Evolutionary conservation across 1,140 invertebrate species (phyloP).

Genomic region (Drosophila erecta): DNA sequence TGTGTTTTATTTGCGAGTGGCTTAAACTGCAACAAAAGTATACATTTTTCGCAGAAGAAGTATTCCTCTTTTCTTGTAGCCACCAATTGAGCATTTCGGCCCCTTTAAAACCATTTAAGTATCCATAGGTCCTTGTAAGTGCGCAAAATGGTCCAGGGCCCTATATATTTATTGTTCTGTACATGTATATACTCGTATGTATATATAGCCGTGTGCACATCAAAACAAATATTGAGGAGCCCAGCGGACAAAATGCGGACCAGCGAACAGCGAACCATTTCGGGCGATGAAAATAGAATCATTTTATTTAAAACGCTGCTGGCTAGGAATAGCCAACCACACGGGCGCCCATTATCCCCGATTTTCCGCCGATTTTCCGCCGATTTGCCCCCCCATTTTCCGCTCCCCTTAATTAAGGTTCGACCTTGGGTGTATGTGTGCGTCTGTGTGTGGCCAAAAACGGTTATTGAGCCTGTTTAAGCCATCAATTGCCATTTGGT

Average conservation of each 20-base stretch:
- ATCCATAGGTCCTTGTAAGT: conserved; percentile 3
- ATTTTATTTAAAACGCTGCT: conserved; percentile 35
- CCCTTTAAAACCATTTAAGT: neutral
- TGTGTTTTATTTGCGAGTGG: no score
- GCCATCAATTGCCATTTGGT: conserved; percentile 56
- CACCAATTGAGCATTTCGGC: neutral
- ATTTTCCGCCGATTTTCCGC: neutral
- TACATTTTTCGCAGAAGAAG: neutral
- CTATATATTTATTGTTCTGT: no score
- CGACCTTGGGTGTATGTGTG: neutral
- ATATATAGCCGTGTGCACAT: conserved; percentile 1
- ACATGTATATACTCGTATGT: no score
- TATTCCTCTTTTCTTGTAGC: neutral
- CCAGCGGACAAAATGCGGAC: conserved; percentile 3
- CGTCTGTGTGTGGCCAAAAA: conserved; percentile 19
- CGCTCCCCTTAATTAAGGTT: conserved; percentile 27
- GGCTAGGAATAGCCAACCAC: conserved; percentile 10
- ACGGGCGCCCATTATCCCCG: neutral
- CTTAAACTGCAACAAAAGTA: no score
- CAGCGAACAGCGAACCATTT: conserved; percentile 13
- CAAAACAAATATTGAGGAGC: conserved; percentile 21
- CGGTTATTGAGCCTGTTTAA: conserved; percentile 48
- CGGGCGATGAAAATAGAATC: conserved; percentile 27
- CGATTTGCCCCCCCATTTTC: neutral
- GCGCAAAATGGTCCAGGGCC: neutral